These are phyloP conservation scores for Rhagium mordax DNA, from an alignment of 2,888 invertebrate species.

Conservation along the genomic window DNA sequence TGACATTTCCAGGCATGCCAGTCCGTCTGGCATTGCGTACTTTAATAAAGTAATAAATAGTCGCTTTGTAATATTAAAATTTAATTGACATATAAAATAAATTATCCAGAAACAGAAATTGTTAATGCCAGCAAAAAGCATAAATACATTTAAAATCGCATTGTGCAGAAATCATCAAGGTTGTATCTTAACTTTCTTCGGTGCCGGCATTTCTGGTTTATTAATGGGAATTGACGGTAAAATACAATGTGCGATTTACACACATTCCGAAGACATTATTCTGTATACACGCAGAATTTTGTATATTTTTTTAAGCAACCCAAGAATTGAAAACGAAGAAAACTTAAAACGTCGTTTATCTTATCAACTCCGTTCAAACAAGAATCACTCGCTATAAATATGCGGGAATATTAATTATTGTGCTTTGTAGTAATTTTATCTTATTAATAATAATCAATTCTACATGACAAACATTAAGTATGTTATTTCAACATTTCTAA, in stretches of 20 bases:
- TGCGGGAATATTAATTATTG: background rate
- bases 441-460: background rate
- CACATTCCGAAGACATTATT: too few relatives aligned
- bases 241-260: background rate
- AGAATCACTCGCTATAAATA: background rate
- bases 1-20: slow-evolving; percentile 43
- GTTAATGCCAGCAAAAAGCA: slow-evolving; percentile 12
- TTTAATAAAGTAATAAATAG: slow-evolving; percentile 48
- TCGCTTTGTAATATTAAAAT: slow-evolving; percentile 44
- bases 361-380: background rate
- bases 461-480: background rate
- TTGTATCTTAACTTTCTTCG: slow-evolving; percentile 1
- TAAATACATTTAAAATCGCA: slow-evolving; percentile 29
- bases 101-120: slow-evolving; percentile 35
- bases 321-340: too few relatives aligned
- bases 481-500: background rate
- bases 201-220: background rate
- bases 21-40: slow-evolving; percentile 42
- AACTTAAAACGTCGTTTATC: background rate
- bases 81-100: slow-evolving; percentile 47
- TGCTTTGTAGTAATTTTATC: background rate
- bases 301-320: too few relatives aligned
- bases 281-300: too few relatives aligned
- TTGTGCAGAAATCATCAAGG: slow-evolving; percentile 27
- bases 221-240: slow-evolving; percentile 13